A percentile compares a stretch with the other conserved stretches of the same genome.
These are phyloP conservation scores for Drosophila virilis DNA, from an alignment of 1,140 invertebrate genomes.

Conservation along the genomic window DNA sequence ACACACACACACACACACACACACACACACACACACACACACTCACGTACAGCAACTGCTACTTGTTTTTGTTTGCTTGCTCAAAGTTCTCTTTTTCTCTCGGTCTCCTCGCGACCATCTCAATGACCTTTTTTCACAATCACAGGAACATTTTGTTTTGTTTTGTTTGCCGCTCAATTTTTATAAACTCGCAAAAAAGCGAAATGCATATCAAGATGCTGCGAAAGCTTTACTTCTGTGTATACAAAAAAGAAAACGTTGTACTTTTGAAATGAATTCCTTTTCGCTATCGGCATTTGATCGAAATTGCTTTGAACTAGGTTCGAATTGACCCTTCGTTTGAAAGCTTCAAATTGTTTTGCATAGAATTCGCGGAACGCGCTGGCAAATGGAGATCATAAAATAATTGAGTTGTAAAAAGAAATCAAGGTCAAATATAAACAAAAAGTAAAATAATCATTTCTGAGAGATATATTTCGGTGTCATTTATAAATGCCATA, in stretches of 20 bases:
- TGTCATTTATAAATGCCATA: too few species aligned
- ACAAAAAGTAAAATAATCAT: too few species aligned
- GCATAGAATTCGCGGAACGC: too few species aligned
- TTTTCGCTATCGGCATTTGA: neutral
- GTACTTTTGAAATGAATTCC: neutral
- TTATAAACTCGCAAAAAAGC: conserved; percentile 14
- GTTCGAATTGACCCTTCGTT: neutral
- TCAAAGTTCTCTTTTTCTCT: conserved; percentile 1
- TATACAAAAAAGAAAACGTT: too few species aligned
- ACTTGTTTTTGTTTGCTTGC: conserved; percentile 29
- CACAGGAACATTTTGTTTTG: conserved; percentile 19
- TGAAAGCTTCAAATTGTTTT: neutral
- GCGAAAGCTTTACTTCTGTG: conserved; percentile 16
- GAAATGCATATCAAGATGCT: conserved; percentile 34
- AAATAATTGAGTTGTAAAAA: too few species aligned
- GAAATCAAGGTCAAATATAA: too few species aligned
- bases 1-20: conserved; percentile 4
- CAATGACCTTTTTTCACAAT: conserved; percentile 47
- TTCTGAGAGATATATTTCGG: too few species aligned
- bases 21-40: conserved; percentile 3
- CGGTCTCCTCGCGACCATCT: neutral
- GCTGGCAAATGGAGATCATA: too few species aligned
- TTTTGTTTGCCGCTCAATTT: neutral
- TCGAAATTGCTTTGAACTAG: neutral
- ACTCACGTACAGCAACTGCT: conserved; percentile 7